These are phyloP conservation scores for Muscina levida DNA, from an alignment of 2,888 invertebrate genomes.

Conservation along the genomic window DNA sequence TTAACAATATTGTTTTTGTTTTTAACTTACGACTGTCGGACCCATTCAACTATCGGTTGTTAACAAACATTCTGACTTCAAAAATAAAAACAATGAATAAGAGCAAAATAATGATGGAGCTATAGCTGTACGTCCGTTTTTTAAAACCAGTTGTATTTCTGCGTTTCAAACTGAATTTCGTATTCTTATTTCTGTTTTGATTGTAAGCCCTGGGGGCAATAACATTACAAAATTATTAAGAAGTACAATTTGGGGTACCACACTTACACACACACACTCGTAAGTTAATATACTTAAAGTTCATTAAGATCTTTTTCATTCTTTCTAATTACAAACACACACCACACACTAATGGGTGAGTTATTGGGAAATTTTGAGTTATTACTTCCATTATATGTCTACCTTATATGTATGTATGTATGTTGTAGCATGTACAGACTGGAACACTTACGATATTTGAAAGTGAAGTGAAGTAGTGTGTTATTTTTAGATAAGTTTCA, in stretches of 20 bases:
- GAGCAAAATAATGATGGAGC: too few species aligned
- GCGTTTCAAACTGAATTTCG: too few species aligned
- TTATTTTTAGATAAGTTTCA: slow-evolving; percentile 30
- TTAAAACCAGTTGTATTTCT: too few species aligned
- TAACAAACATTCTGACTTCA: too few species aligned
- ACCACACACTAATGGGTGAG: too few species aligned
- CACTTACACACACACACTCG: neutral
- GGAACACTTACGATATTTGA: neutral
- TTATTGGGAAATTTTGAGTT: slow-evolving; percentile 8
- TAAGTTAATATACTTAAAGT: neutral
- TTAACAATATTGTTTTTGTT: too few species aligned
- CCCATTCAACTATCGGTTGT: too few species aligned
- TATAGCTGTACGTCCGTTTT: too few species aligned
- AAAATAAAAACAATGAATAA: too few species aligned
- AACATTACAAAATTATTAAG: too few species aligned
- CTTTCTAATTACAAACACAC: neutral
- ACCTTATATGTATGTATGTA: neutral
- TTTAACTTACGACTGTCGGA: too few species aligned
- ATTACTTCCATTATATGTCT: neutral
- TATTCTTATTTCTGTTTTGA: too few species aligned
- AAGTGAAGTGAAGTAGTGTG: slow-evolving; percentile 5
- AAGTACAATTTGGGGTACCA: neutral
- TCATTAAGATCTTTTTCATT: slow-evolving; percentile 12
- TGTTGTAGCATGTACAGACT: neutral
- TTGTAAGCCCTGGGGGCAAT: neutral